Conservation (phyloP, 2,113 vertebrate species). For the Petrocephalus microphthalmus region DNA sequence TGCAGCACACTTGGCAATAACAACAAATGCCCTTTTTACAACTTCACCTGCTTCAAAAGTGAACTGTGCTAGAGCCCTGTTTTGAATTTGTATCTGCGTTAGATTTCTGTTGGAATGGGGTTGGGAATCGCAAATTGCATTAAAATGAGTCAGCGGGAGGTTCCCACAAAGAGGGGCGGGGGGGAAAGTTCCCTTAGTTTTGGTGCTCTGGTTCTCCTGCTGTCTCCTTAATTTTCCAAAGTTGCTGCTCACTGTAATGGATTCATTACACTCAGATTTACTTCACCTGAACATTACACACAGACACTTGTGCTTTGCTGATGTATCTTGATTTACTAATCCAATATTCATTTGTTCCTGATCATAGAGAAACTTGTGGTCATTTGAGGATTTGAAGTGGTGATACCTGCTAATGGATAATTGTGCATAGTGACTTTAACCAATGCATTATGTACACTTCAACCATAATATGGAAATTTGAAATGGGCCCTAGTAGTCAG, state of each 20-base stretch:
- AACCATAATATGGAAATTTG: neutral
- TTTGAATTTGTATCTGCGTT: neutral
- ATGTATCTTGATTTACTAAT: neutral
- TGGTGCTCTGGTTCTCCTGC: neutral
- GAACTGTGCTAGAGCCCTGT: neutral
- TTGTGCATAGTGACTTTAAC: neutral
- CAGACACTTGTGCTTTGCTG: slow-evolving; percentile 26
- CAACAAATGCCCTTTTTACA: neutral
- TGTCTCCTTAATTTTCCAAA: neutral
- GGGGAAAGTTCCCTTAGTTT: neutral
- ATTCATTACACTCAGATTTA: slow-evolving; percentile 61
- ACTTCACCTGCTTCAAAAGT: neutral
- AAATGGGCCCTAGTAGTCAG: neutral
- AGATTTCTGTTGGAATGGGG: neutral
- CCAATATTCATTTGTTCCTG: neutral
- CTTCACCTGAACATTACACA: slow-evolving; percentile 55
- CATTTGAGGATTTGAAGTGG: neutral
- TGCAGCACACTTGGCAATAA: neutral
- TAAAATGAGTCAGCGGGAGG: neutral
- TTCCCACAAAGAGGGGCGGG: neutral
- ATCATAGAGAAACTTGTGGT: neutral
- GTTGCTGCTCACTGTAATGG: slow-evolving; percentile 56
- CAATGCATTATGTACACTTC: neutral
- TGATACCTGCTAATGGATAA: neutral
- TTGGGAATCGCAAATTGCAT: neutral